These are phyloP conservation scores for Mormyrops boulengeri DNA, from an alignment of 2,797 vertebrate genomes.

Conservation along the genomic window DNA sequence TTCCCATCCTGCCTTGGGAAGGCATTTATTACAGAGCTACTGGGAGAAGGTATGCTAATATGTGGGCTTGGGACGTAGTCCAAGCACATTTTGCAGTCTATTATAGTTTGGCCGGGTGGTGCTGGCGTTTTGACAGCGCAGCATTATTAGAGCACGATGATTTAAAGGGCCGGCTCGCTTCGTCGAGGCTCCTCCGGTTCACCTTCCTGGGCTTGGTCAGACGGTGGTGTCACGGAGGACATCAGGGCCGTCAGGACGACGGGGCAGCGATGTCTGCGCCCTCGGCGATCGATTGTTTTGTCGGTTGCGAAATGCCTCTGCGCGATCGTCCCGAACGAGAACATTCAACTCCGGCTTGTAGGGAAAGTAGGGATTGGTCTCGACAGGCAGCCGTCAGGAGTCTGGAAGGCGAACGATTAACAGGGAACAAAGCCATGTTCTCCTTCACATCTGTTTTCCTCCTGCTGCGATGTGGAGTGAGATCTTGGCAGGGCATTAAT, in stretches of 20 bases:
- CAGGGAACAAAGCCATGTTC: not conserved
- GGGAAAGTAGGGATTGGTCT: not conserved
- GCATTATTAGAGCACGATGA: slow-evolving; percentile 46
- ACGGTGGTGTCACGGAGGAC: not conserved
- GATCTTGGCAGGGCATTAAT: not conserved
- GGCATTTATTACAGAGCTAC: slow-evolving; percentile 38
- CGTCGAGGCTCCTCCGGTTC: not conserved
- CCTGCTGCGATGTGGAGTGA: not conserved
- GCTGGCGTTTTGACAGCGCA: slow-evolving; percentile 51
- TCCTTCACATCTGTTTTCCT: not conserved
- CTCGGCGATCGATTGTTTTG: not conserved
- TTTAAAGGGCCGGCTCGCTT: slow-evolving; percentile 49
- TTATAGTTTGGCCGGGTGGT: slow-evolving; percentile 60
- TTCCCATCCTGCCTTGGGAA: slow-evolving; percentile 19
- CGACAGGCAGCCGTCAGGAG: not conserved
- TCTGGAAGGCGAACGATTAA: not conserved
- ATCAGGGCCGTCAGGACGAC: not conserved
- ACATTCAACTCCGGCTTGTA: not conserved
- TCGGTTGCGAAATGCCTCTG: not conserved
- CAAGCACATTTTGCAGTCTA: slow-evolving; percentile 59
- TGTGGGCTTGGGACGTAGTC: slow-evolving; percentile 46
- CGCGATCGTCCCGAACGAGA: not conserved
- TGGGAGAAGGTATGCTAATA: slow-evolving; percentile 48
- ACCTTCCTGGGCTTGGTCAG: not conserved
- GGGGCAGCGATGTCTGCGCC: not conserved